phyloP scores from a whole-genome alignment of 2,797 vertebrate genomes.

The Buphagus erythrorhynchus region DNA sequence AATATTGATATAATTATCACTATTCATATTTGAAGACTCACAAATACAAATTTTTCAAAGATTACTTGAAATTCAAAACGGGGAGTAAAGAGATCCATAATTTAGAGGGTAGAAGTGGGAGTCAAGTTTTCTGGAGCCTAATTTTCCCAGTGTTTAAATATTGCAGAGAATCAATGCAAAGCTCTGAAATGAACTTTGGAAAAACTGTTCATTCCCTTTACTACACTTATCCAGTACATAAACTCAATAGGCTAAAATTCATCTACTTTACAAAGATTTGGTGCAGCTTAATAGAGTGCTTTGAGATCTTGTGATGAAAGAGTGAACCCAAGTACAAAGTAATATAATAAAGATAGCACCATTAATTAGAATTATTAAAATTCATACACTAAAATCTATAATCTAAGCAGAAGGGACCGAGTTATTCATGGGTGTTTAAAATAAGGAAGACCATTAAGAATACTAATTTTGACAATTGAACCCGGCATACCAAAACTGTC shows the following conservation, averaged over 20 bases:
- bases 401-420: constrained; percentile 2
- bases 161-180: background rate
- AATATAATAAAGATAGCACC: background rate
- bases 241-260: constrained; percentile 17
- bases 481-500: background rate
- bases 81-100: constrained; percentile 31
- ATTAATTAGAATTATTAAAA: constrained; percentile 39
- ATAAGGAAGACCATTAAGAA: background rate
- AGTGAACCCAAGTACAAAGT: constrained; percentile 13
- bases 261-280: constrained; percentile 3
- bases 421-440: constrained; percentile 8
- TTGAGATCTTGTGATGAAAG: constrained; percentile 49
- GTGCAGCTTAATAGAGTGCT: background rate
- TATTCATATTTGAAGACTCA: constrained; percentile 41
- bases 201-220: background rate
- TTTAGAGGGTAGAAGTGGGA: constrained; percentile 9
- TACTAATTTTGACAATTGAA: background rate
- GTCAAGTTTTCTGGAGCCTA: constrained; percentile 14
- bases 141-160: constrained; percentile 39
- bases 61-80: constrained; percentile 40
- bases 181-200: constrained; percentile 22
- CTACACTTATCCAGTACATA: background rate
- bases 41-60: constrained; percentile 37
- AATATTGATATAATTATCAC: constrained; percentile 55
- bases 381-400: constrained; percentile 7